Base-by-base conservation (phyloP, 2,113 vertebrate genomes). In the Tachuris rubrigastra region DNA sequence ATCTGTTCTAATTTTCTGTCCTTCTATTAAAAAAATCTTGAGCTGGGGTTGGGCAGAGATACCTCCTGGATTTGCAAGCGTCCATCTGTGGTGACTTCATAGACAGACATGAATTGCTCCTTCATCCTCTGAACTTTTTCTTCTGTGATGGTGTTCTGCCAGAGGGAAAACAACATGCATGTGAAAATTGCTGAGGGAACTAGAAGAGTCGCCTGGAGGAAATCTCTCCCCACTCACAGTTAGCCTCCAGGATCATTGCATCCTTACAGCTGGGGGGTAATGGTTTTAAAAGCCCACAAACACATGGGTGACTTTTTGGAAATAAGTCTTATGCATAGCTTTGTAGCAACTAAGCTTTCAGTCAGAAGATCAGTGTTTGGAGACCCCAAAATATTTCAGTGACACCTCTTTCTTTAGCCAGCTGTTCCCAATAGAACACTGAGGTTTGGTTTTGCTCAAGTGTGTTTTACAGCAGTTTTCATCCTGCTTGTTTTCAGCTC, bases 11-110 rank as follows among this genome's bases (percentile, higher is more conserved):
- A 62, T 37, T 69, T 37, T 81, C 13, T 0, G 2, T 59, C 17
- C 3, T 62, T 55, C 62, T 42, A 14, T 10, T 58, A 78, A 37
- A 92, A 27, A 78, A 93, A 82, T 37, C 21, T 21, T 50, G 19
- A 25, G 10, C 33, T 55, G 28, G 35, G 28, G n/a, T 1, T 22
- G 11, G 31, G 30, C 33, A 27, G 41, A 90, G 24, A 35, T 98
- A 99, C 99, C 99, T 99, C 98, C 75, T 99, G 98, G 90, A 99
- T 99, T 95, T 98, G 98, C 55, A 99, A 95, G 42, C 83, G 98
- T 53, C 98, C 99, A 12, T 99, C 99, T 58, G 98, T 72, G 5
- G 98, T 98, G 75, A 97, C 89, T 21, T 98, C 91, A 0, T 98
- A 99, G 52, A 98, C 87, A 6, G 98, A 98, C 98, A 98, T 98